Evolutionary conservation across 1,140 invertebrate genomes (phyloP).

Genomic region (Drosophila arawakana): DNA sequence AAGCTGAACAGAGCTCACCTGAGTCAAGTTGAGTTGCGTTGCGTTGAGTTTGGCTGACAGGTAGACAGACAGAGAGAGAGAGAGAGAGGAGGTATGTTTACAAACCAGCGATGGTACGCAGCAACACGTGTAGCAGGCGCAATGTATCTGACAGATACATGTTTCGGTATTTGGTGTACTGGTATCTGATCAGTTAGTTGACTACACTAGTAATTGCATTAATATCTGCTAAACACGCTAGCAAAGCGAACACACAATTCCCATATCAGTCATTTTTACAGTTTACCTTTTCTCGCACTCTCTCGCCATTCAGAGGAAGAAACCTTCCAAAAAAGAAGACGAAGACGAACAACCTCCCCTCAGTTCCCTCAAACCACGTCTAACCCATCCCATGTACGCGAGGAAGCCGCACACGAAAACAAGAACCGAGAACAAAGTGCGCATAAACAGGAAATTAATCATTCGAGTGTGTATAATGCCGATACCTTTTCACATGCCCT

Average conservation of each 20-base stretch:
- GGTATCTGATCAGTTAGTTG: conserved; percentile 63
- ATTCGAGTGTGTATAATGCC: conserved; percentile 63
- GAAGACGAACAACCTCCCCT: conserved; percentile 12
- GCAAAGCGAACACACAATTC: conserved; percentile 14
- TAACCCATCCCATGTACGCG: not conserved
- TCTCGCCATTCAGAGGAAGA: conserved; percentile 36
- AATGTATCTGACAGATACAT: conserved; percentile 31
- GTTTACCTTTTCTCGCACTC: conserved; percentile 6
- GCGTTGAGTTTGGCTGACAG: conserved; percentile 56
- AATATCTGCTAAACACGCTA: conserved; percentile 73
- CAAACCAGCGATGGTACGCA: conserved; percentile 37
- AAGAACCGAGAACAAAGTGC: conserved; percentile 53
- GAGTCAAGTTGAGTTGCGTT: conserved; percentile 14
- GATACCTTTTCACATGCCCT: conserved; percentile 43
- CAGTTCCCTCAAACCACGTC: conserved; percentile 2
- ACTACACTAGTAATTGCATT: conserved; percentile 57
- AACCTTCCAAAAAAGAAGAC: conserved; percentile 45
- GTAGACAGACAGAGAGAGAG: conserved; percentile 27
- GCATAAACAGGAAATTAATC: conserved; percentile 81
- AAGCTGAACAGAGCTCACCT: conserved; percentile 49
- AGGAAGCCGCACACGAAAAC: conserved; percentile 63
- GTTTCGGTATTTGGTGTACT: not conserved
- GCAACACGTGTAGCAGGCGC: conserved; percentile 66
- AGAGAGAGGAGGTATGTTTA: conserved; percentile 37
- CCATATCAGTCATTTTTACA: conserved; percentile 9